Conservation (phyloP, 1,140 invertebrate genomes). For the Eufriesea mexicana region DNA sequence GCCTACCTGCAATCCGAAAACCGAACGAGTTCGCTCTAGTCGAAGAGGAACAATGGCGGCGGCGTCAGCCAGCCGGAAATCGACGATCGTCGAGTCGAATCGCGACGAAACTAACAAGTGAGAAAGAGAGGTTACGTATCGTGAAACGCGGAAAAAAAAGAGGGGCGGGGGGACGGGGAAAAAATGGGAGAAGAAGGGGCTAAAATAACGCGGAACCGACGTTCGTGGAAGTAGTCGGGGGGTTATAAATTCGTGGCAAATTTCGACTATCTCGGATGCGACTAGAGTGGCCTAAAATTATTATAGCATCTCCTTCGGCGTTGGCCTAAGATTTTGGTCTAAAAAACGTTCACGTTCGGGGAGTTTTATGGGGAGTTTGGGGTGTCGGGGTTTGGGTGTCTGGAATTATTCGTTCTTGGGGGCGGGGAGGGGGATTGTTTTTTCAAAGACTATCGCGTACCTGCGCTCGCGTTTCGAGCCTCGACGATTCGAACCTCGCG, state of each 20-base stretch:
- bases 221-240: too few species aligned
- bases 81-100: conserved; percentile 31
- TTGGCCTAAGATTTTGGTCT: conserved; percentile 69
- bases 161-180: neutral
- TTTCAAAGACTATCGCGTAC: conserved; percentile 14
- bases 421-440: neutral
- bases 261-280: conserved; percentile 46
- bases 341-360: conserved; percentile 51
- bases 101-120: neutral
- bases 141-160: neutral
- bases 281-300: conserved; percentile 65
- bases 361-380: neutral
- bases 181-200: neutral
- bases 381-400: neutral
- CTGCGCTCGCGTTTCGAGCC: conserved; percentile 27
- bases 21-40: neutral
- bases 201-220: too few species aligned
- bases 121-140: neutral
- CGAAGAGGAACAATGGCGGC: neutral
- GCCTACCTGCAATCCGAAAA: conserved; percentile 63
- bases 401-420: neutral
- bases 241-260: conserved; percentile 33
- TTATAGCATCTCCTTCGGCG: conserved; percentile 53
- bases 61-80: neutral
- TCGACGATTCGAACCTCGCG: conserved; percentile 4